These are phyloP conservation scores for Acrocera orbiculus DNA, from an alignment of 2,888 invertebrate genomes.

Conservation along the genomic window DNA sequence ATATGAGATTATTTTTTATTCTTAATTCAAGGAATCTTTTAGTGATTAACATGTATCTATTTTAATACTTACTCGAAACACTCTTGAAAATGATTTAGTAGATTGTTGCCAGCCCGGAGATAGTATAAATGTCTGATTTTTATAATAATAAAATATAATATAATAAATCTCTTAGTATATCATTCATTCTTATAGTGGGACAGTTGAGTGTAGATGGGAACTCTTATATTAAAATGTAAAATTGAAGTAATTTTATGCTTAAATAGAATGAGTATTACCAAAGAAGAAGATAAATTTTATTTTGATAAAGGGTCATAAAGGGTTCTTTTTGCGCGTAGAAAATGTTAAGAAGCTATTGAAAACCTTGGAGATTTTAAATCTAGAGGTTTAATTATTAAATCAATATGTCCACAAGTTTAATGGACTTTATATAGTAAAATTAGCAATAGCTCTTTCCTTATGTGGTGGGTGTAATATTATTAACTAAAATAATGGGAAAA, in stretches of 20 bases:
- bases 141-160: neutral
- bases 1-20: too few relatives aligned
- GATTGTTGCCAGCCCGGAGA: conserved; percentile 79
- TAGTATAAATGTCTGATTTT: conserved; percentile 64
- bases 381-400: conserved; percentile 58
- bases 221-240: conserved; percentile 33
- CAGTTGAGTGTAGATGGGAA: conserved; percentile 56
- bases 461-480: conserved; percentile 28
- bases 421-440: conserved; percentile 72
- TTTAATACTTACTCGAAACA: conserved; percentile 58
- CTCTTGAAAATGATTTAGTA: conserved; percentile 70
- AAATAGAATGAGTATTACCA: conserved; percentile 36
- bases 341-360: conserved; percentile 30
- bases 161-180: conserved; percentile 2
- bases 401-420: conserved; percentile 71
- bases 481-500: conserved; percentile 27
- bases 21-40: conserved; percentile 48
- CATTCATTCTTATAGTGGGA: conserved; percentile 44
- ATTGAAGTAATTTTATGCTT: conserved; percentile 8
- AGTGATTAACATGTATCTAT: conserved; percentile 53
- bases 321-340: conserved; percentile 8
- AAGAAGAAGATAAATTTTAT: conserved; percentile 44
- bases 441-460: conserved; percentile 57
- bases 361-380: conserved; percentile 45
- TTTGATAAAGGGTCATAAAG: conserved; percentile 53